Evolutionary conservation across 2,888 invertebrate genomes (phyloP), one percentile per base, ranked within the genome.

Genomic region (Pachymerium ferrugineum): DNA sequence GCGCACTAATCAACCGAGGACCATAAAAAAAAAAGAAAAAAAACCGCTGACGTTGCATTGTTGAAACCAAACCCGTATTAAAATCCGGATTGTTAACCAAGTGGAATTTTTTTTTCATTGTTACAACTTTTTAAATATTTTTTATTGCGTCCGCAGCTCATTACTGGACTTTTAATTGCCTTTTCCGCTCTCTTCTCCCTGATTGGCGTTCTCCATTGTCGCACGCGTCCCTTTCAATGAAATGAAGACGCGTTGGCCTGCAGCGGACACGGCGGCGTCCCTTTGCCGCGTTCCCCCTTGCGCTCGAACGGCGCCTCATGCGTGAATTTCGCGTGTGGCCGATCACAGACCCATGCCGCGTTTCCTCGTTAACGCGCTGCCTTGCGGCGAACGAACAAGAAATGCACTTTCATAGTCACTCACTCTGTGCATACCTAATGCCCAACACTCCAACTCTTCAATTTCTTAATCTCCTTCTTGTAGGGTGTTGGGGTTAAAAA

Each of bases 311-410:
- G 62, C 62, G 62, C 62, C 62, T 62, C 62, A 62, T 62, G 62
- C 62, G 62, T 62, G 62, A 62, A 62, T 62, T 62, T 62, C 62
- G 62, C 62, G 62, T 62, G 62, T 62, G 62, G 62, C 62, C 62
- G 62, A 62, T 62, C 62, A 62, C 62, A 62, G 62, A 62, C 62
- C 62, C 62, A 62, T 62, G 62, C 62, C 62, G 62, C 62, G 28
- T 62, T 62, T 62, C 62, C 62, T 62, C 62, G 62, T 62, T 62
- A 62, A 62, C 62, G 62, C 62, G 62, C 62, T 62, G 28, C 62
- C 62, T 62, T 4, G 25, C 62, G 62, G 62, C 62, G 25, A 62
- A 62, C 8, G 25, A 28, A 12, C 28, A 62, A 62, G 62, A 62
- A 62, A 62, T 12, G 25, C n/a, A n/a, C 28, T 10, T 62, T 25